Evolutionary conservation across 30 jellyfish, hydroid and myxozoan species (phyloP).

Genomic region (Cassiopea xamachana): DNA sequence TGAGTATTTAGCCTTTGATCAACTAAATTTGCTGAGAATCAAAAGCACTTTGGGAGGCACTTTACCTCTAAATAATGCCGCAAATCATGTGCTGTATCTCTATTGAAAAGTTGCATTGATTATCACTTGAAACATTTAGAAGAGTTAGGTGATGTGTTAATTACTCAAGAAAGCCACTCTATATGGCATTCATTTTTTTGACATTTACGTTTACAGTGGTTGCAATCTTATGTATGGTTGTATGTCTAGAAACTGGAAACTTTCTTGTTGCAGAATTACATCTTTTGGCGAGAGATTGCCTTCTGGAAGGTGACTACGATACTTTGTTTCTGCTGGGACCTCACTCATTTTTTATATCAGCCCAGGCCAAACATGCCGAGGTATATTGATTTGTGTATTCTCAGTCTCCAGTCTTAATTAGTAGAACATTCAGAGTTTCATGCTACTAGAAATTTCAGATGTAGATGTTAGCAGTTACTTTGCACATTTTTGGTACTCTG

Average conservation of each 20-base stretch:
- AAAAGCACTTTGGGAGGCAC: too few relatives aligned
- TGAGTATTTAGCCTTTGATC: too few relatives aligned
- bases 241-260: not conserved
- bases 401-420: not conserved
- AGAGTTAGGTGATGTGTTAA: too few relatives aligned
- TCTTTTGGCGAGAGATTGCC: conserved; percentile 15
- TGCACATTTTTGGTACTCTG: too few relatives aligned
- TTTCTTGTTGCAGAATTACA: not conserved
- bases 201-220: not conserved
- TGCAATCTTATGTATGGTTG: not conserved
- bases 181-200: not conserved
- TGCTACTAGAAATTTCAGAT: not conserved
- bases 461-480: not conserved
- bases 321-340: conserved; percentile 42
- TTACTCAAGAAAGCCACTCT: too few relatives aligned
- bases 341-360: conserved; percentile 32
- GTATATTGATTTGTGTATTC: not conserved
- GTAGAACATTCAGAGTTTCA: not conserved
- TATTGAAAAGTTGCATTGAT: too few relatives aligned
- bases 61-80: too few relatives aligned
- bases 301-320: conserved; percentile 19
- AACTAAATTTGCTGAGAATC: too few relatives aligned
- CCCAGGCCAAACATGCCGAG: conserved; percentile 46
- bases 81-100: too few relatives aligned
- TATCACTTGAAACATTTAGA: too few relatives aligned